phyloP scores from a whole-genome alignment of 2,113 vertebrate species.

The Thinocorus orbignyianus region DNA sequence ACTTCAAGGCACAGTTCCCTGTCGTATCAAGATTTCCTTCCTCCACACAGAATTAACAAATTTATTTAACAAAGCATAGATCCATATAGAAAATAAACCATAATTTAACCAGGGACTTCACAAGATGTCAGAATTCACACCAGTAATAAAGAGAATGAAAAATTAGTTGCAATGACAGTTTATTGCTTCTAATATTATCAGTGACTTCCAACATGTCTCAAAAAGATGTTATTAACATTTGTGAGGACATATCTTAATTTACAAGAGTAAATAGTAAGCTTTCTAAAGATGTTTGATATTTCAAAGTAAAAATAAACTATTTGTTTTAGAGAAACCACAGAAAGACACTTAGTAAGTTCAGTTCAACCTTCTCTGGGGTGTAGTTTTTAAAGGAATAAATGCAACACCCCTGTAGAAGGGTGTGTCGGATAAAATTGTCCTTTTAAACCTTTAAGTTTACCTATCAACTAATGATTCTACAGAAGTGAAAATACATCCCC shows the following conservation, averaged over 20 bases:
- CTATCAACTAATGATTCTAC: background rate
- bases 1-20: background rate
- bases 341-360: background rate
- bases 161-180: background rate
- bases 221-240: background rate
- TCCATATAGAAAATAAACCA: background rate
- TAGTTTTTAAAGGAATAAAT: background rate
- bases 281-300: background rate
- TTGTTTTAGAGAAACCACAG: background rate
- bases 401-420: background rate
- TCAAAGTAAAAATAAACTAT: background rate
- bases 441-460: background rate
- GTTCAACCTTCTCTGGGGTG: background rate
- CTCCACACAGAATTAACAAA: background rate
- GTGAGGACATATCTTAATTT: background rate
- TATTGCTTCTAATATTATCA: background rate
- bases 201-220: background rate
- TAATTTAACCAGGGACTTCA: background rate
- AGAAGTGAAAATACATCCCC: background rate
- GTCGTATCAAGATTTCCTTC: background rate
- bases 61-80: background rate
- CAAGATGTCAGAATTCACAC: background rate
- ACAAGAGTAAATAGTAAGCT: background rate
- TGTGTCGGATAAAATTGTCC: background rate
- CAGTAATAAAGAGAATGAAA: background rate